Percentiles rank a stretch among this genome's conserved stretches.
These are phyloP conservation scores for Nephrocerus scutellatus DNA, from an alignment of 2,888 invertebrate species.

Conservation along the genomic window DNA sequence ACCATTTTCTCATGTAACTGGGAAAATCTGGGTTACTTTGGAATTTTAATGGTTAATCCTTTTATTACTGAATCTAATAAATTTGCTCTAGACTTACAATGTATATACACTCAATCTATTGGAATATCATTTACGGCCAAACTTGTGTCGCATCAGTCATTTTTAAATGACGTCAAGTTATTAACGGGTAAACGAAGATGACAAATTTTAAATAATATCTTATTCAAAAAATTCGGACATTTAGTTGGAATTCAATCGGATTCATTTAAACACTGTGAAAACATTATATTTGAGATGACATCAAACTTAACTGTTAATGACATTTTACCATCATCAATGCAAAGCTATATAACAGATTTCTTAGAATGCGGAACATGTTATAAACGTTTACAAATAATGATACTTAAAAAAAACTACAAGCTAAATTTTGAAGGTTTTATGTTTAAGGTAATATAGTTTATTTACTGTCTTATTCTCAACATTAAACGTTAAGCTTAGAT, in stretches of 20 bases:
- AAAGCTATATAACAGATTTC: slow-evolving; percentile 41
- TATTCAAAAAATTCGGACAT: no score
- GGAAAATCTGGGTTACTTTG: slow-evolving; percentile 30
- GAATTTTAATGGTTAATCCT: slow-evolving; percentile 23
- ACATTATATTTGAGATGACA: slow-evolving; percentile 48
- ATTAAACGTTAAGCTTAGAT: no score
- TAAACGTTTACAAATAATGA: slow-evolving; percentile 35
- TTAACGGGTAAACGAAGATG: slow-evolving; percentile 15
- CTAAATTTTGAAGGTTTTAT: slow-evolving; percentile 38
- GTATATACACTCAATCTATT: slow-evolving; percentile 21
- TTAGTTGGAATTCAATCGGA: slow-evolving; percentile 55
- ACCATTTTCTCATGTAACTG: slow-evolving; percentile 30
- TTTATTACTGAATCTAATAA: slow-evolving; percentile 28
- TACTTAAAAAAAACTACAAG: slow-evolving; percentile 32
- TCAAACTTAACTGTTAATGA: slow-evolving; percentile 49
- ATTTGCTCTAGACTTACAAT: slow-evolving; percentile 26
- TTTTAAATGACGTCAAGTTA: slow-evolving; percentile 20
- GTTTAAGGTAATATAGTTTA: slow-evolving; percentile 37
- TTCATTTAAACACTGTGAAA: slow-evolving; percentile 50
- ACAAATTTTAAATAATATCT: no score
- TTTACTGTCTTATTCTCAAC: no score
- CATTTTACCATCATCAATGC: slow-evolving; percentile 49
- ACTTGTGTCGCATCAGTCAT: slow-evolving; percentile 21
- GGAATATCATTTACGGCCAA: slow-evolving; percentile 25
- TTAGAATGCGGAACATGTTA: slow-evolving; percentile 42